Evolutionary conservation across 1,140 invertebrate species (phyloP).

Genomic region (Tetragonula clypearis): DNA sequence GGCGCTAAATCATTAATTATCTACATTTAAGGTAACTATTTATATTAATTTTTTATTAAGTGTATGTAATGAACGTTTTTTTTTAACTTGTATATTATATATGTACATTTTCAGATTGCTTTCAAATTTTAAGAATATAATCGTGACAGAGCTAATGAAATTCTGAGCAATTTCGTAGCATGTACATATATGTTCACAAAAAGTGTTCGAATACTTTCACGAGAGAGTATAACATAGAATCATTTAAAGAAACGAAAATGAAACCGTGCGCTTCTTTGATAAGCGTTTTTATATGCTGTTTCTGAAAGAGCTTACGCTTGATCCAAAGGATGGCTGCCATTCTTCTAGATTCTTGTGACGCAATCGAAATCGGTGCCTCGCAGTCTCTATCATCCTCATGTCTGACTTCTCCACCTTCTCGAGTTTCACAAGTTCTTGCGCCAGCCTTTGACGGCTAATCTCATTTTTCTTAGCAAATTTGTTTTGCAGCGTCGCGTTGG

Average conservation of each 20-base stretch:
- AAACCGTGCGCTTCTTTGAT: not conserved
- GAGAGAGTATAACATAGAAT: not conserved
- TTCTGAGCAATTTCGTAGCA: too few relatives aligned
- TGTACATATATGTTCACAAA: too few relatives aligned
- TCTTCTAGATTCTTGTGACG: slow-evolving; percentile 46
- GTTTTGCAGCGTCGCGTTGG: slow-evolving; percentile 28
- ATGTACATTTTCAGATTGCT: too few relatives aligned
- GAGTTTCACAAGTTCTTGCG: slow-evolving; percentile 50
- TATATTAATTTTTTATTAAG: too few relatives aligned
- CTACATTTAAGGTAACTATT: too few relatives aligned
- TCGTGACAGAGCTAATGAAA: too few relatives aligned
- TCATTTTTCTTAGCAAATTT: slow-evolving; percentile 54
- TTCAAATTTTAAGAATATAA: too few relatives aligned
- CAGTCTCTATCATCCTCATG: slow-evolving; percentile 53
- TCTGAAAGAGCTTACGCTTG: slow-evolving; percentile 45
- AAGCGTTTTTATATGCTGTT: not conserved
- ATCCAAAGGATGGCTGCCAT: slow-evolving; percentile 18
- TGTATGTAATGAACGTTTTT: too few relatives aligned
- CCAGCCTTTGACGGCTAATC: slow-evolving; percentile 48
- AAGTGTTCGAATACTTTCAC: not conserved
- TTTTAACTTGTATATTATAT: too few relatives aligned
- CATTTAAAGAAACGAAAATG: not conserved
- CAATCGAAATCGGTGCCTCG: slow-evolving; percentile 52
- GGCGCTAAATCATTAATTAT: too few relatives aligned
- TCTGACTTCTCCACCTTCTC: slow-evolving; percentile 54